phyloP scores from a whole-genome alignment of 1,140 invertebrate genomes.

The Scaptomyza hsui region DNA sequence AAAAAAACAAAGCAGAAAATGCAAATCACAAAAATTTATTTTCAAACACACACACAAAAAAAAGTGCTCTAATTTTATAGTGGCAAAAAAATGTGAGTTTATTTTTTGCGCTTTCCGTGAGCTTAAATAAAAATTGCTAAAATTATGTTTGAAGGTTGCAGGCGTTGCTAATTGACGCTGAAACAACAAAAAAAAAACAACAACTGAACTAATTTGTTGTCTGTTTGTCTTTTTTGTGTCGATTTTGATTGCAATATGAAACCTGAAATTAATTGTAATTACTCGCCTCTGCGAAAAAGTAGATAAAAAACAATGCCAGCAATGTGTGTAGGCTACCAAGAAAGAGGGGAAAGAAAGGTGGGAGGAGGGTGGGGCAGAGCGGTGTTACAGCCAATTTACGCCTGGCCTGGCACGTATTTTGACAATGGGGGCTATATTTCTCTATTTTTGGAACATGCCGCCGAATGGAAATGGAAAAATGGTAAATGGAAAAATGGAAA shows the following conservation, averaged over 20 bases:
- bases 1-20: constrained; percentile 6
- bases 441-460: background rate
- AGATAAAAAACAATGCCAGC: constrained; percentile 39
- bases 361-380: background rate
- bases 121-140: constrained; percentile 22
- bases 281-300: constrained; percentile 31
- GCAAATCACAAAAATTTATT: background rate
- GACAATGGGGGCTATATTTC: constrained; percentile 14
- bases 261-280: constrained; percentile 77
- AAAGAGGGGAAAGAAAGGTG: background rate
- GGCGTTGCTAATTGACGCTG: constrained; percentile 37
- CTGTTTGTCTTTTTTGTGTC: constrained; percentile 33
- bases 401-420: constrained; percentile 54
- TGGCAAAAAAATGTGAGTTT: constrained; percentile 15
- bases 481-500: constrained; percentile 36
- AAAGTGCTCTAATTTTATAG: background rate
- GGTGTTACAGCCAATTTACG: constrained; percentile 39
- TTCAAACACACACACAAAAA: too few species aligned
- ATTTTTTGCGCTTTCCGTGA: background rate
- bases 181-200: constrained; percentile 23
- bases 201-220: constrained; percentile 53
- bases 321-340: constrained; percentile 1
- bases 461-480: constrained; percentile 37
- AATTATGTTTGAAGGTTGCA: constrained; percentile 39
- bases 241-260: constrained; percentile 75